Evolutionary conservation across 1,140 invertebrate genomes (phyloP).

Genomic region (Protaetia brevitarsis): DNA sequence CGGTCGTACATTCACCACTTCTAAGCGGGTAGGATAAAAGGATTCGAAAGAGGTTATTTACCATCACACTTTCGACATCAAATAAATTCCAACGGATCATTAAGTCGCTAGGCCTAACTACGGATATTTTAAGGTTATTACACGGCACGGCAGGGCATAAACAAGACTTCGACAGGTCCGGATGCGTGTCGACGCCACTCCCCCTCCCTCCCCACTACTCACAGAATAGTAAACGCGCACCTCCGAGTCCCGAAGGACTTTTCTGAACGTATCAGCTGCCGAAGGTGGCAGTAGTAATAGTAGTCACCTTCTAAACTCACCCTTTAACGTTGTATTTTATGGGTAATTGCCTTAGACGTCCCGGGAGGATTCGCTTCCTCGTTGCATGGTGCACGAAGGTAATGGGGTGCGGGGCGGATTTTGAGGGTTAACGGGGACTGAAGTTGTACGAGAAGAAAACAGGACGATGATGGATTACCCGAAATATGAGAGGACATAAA

Average conservation of each 20-base stretch:
- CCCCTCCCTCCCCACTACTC: not conserved
- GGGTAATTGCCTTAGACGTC: constrained; percentile 9
- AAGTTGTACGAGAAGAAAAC: not conserved
- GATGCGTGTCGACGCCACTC: constrained; percentile 2
- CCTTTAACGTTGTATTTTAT: constrained; percentile 16
- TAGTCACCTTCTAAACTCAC: constrained; percentile 11
- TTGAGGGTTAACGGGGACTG: not conserved
- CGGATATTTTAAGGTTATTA: too few relatives aligned
- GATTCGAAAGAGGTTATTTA: too few relatives aligned
- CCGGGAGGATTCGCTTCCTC: not conserved
- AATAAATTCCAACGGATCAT: too few relatives aligned
- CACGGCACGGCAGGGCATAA: too few relatives aligned
- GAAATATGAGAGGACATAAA: not conserved
- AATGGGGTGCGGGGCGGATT: not conserved
- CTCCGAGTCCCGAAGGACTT: not conserved
- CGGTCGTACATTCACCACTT: too few relatives aligned
- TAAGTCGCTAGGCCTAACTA: too few relatives aligned
- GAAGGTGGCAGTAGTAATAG: too few relatives aligned
- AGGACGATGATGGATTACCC: not conserved
- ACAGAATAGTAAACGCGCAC: not conserved
- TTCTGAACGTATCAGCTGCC: not conserved
- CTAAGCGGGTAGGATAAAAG: too few relatives aligned
- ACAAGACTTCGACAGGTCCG: too few relatives aligned
- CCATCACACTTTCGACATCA: too few relatives aligned
- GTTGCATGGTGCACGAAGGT: not conserved